These are phyloP conservation scores for Puffinus mauretanicus DNA, from an alignment of 2,113 vertebrate species.

Conservation along the genomic window DNA sequence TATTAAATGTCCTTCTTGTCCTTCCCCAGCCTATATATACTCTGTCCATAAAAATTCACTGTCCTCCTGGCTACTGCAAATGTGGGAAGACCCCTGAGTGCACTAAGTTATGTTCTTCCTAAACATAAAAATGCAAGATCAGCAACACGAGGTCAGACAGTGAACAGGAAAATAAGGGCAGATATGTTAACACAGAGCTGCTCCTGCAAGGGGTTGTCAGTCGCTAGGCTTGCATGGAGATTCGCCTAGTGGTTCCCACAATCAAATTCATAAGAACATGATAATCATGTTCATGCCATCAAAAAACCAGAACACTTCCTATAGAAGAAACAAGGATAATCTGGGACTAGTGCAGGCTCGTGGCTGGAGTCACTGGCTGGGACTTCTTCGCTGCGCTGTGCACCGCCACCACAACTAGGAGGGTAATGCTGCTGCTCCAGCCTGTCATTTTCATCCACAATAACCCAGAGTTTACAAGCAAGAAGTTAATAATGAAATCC, in stretches of 20 bases:
- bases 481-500: neutral
- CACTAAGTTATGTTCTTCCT: neutral
- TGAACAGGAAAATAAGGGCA: neutral
- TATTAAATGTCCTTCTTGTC: neutral
- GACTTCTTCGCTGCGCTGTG: neutral
- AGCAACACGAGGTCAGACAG: neutral
- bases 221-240: neutral
- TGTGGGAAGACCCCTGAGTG: neutral
- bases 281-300: neutral
- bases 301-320: neutral
- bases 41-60: neutral
- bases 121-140: neutral
- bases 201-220: neutral
- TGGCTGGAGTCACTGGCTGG: neutral
- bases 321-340: neutral
- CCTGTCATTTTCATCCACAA: neutral
- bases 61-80: neutral
- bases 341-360: neutral
- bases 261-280: neutral
- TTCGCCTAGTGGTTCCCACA: rapidly evolving
- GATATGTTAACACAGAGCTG: neutral
- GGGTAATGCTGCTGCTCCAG: neutral
- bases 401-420: neutral
- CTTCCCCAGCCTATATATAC: neutral
- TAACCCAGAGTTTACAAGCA: neutral